phyloP scores from a whole-genome alignment of 2,797 vertebrate species.

The Anisognathus igniventris region DNA sequence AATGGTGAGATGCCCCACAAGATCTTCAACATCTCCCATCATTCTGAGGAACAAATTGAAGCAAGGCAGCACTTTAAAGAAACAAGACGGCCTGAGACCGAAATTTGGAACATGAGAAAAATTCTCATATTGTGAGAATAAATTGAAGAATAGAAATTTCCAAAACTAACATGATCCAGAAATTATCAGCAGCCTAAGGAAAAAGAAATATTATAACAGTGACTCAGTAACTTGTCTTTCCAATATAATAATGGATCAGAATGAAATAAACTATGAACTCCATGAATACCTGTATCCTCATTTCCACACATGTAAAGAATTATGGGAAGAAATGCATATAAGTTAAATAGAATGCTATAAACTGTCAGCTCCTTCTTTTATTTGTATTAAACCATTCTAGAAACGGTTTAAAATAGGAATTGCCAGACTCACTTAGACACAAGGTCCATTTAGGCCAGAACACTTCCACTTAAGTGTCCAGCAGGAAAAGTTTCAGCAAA shows the following conservation, averaged over 20 bases:
- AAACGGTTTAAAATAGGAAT: neutral
- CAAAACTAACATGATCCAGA: neutral
- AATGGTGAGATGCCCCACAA: neutral
- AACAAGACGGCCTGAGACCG: neutral
- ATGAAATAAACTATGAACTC: neutral
- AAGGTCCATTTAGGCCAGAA: neutral
- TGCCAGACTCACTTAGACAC: neutral
- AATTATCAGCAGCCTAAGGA: neutral
- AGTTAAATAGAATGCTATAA: neutral
- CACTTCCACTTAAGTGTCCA: neutral
- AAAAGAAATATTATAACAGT: neutral
- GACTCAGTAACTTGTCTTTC: neutral
- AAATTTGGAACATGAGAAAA: neutral
- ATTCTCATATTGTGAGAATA: neutral
- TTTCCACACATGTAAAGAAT: neutral
- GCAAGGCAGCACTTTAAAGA: neutral
- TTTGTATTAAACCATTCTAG: neutral
- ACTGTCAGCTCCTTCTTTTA: neutral
- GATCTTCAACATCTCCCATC: neutral
- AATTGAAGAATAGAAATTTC: neutral
- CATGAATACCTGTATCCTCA: neutral
- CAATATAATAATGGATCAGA: neutral
- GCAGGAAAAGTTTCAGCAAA: neutral
- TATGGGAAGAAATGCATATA: neutral
- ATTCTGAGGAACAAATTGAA: neutral